Conservation (phyloP, 2,797 vertebrate genomes). For the Diglossa cyanea region DNA sequence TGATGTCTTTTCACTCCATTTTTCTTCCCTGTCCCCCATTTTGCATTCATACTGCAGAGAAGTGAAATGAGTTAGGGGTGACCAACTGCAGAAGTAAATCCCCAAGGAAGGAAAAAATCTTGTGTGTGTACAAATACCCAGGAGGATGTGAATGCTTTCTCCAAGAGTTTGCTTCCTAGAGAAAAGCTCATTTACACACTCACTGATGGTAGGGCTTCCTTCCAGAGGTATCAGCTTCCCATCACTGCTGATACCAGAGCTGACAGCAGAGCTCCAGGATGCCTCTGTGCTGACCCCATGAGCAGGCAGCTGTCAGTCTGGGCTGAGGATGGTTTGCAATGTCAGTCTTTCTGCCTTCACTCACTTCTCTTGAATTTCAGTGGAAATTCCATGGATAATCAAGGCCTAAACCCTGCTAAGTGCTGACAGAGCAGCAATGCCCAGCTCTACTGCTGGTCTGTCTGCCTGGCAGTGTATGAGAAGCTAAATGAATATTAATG, state of each 20-base stretch:
- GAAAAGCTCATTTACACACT: background rate
- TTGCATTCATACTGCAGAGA: background rate
- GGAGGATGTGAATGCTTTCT: background rate
- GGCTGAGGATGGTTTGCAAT: background rate
- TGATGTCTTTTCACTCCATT: background rate
- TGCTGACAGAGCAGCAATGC: background rate
- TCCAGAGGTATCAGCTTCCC: background rate
- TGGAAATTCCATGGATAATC: background rate
- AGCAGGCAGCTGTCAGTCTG: background rate
- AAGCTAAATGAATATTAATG: conserved; percentile 54
- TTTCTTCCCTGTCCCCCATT: background rate
- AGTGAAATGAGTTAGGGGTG: background rate
- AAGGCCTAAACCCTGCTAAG: background rate
- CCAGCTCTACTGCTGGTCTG: background rate
- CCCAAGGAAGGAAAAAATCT: background rate
- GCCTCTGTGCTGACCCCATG: background rate
- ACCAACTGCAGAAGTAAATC: background rate
- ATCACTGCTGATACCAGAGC: background rate
- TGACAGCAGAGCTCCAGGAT: background rate
- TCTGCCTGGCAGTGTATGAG: background rate
- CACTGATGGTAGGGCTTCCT: background rate
- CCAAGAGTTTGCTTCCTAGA: background rate
- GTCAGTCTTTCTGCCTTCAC: background rate
- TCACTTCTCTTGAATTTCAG: background rate
- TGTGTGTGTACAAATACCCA: background rate